Percentiles rank a stretch among this genome's conserved stretches.
Evolutionary conservation across 1,140 invertebrate species (phyloP).

Genomic region (Nasonia giraulti): DNA sequence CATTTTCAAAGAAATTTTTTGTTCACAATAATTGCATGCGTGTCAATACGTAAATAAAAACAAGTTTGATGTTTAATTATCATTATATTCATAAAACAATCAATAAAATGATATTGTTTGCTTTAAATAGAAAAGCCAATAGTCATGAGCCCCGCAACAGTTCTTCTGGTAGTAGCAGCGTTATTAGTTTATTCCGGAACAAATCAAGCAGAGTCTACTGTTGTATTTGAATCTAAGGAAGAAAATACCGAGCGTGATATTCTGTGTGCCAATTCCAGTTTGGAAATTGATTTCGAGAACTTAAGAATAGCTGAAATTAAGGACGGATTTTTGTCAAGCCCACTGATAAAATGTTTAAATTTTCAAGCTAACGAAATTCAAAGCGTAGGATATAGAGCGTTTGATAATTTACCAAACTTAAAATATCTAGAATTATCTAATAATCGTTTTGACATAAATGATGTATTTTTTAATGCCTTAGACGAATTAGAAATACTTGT

Average conservation of each 20-base stretch:
- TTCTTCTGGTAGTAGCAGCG: too few species aligned
- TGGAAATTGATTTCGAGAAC: background rate
- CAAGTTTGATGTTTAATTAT: too few species aligned
- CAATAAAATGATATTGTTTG: too few species aligned
- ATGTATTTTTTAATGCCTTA: background rate
- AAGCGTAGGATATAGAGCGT: background rate
- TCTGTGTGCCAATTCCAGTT: background rate
- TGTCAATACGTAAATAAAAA: too few species aligned
- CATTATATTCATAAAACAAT: too few species aligned
- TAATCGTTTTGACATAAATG: background rate
- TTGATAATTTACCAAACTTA: slow-evolving; percentile 37
- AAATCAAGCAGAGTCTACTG: too few species aligned
- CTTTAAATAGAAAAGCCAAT: too few species aligned
- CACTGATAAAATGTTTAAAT: background rate
- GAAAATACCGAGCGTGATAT: background rate
- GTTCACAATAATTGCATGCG: too few species aligned
- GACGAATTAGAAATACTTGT: slow-evolving; percentile 15
- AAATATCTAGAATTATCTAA: slow-evolving; percentile 30
- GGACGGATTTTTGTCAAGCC: background rate
- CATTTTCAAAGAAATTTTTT: too few species aligned
- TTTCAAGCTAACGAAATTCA: background rate
- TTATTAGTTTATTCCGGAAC: too few species aligned
- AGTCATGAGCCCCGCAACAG: too few species aligned
- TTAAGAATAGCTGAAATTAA: background rate
- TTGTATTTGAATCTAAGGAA: background rate